A percentile compares a stretch with the other conserved stretches of the same genome.
phyloP scores from a whole-genome alignment of 1,140 invertebrate genomes.

The Drosophila nebulosa region DNA sequence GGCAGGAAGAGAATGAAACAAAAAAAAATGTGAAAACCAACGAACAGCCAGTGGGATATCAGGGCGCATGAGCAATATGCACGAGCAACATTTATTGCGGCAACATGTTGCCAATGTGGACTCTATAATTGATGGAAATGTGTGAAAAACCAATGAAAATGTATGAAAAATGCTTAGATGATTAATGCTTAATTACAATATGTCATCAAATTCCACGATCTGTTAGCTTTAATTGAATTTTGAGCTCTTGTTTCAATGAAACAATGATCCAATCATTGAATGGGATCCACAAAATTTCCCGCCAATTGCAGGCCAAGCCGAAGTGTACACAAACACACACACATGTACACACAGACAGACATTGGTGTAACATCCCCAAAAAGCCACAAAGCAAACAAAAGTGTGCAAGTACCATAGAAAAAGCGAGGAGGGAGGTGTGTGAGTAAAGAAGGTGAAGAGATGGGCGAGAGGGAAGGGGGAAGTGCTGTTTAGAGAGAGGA shows the following conservation, averaged over 20 bases:
- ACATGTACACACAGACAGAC: conserved; percentile 22
- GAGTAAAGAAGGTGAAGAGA: conserved; percentile 2
- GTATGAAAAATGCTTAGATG: background rate
- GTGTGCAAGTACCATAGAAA: background rate
- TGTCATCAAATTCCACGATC: background rate
- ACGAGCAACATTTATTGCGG: conserved; percentile 32
- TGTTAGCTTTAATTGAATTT: background rate
- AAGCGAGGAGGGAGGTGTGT: background rate
- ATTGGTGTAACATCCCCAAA: conserved; percentile 68
- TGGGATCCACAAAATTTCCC: conserved; percentile 74
- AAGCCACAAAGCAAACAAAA: conserved; percentile 67
- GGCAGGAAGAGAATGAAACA: conserved; percentile 14
- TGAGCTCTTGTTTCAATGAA: background rate
- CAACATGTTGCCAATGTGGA: conserved; percentile 57
- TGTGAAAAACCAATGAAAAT: background rate
- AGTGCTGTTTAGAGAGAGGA: too few relatives aligned
- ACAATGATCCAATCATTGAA: conserved; percentile 27
- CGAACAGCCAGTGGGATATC: conserved; percentile 53
- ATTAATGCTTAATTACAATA: background rate
- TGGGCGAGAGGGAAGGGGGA: conserved; percentile 9
- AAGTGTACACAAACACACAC: conserved; percentile 64
- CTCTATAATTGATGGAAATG: background rate
- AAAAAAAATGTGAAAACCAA: conserved; percentile 30
- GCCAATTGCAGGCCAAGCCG: conserved; percentile 77
- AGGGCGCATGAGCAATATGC: conserved; percentile 68